Conservation (phyloP, 2,113 vertebrate species). For the Odocoileus hemionus region DNA sequence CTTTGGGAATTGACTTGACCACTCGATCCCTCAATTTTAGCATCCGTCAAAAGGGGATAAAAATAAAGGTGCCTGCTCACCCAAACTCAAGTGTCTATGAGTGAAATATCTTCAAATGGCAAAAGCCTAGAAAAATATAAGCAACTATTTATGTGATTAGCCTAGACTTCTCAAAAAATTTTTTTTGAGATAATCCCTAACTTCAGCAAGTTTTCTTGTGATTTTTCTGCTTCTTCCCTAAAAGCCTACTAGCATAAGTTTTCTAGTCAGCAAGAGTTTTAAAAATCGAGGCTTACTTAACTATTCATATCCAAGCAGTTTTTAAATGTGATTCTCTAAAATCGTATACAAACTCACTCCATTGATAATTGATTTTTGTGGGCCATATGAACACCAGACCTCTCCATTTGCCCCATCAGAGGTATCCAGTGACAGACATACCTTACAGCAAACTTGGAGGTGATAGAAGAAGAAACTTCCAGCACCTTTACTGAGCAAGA, state of each 20-base stretch:
- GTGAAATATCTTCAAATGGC: background rate
- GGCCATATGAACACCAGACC: background rate
- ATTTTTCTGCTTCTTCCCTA: background rate
- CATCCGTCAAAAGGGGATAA: background rate
- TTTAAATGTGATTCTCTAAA: background rate
- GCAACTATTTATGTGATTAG: background rate
- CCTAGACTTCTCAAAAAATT: background rate
- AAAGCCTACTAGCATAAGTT: background rate
- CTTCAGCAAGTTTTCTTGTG: background rate
- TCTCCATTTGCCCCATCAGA: background rate
- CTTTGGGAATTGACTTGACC: conserved; percentile 10
- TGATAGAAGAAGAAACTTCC: background rate
- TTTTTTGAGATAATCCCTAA: background rate
- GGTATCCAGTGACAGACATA: background rate
- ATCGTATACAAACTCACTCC: background rate
- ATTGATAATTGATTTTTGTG: background rate
- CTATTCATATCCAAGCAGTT: background rate
- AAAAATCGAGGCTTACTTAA: background rate
- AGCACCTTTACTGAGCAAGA: background rate
- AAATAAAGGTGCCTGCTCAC: background rate
- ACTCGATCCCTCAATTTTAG: background rate
- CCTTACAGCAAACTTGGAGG: background rate
- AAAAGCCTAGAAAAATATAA: background rate
- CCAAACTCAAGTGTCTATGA: background rate
- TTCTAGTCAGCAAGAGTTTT: background rate